These are phyloP conservation scores for Hippocampus kuda DNA, from an alignment of 2,797 vertebrate species.

Conservation along the genomic window DNA sequence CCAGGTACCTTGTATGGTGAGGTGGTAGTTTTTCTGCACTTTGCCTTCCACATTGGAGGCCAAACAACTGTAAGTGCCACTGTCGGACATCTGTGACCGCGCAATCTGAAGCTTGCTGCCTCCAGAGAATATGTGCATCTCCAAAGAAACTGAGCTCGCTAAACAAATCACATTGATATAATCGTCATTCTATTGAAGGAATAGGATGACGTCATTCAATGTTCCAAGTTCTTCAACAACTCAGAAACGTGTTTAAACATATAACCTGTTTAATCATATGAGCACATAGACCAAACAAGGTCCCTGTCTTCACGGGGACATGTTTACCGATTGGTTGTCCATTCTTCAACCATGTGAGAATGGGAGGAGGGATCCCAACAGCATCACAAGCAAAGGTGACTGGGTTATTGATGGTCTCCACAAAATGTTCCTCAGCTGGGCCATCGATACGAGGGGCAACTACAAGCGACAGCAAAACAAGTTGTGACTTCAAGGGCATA, in stretches of 20 bases:
- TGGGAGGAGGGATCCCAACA: constrained; percentile 84
- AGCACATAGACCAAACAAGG: neutral
- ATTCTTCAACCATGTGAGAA: constrained; percentile 81
- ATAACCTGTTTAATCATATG: neutral
- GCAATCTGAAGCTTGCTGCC: constrained; percentile 87
- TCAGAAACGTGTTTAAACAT: neutral
- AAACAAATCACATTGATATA: constrained; percentile 17
- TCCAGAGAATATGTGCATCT: constrained; percentile 86
- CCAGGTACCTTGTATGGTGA: constrained; percentile 80
- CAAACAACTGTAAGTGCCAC: constrained; percentile 80
- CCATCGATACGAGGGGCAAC: constrained; percentile 88
- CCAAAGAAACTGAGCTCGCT: constrained; percentile 82
- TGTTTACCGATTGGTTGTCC: constrained; percentile 76
- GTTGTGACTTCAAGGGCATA: neutral
- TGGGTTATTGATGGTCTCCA: constrained; percentile 80
- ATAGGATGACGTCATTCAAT: neutral
- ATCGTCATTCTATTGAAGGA: neutral
- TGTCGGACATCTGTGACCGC: constrained; percentile 76
- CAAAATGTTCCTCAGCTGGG: constrained; percentile 66
- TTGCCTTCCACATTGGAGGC: constrained; percentile 86
- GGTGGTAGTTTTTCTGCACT: constrained; percentile 78
- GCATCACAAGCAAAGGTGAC: constrained; percentile 84
- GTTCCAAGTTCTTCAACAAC: neutral
- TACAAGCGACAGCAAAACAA: constrained; percentile 32
- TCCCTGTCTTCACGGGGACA: neutral